These are phyloP conservation scores for Cynaeus angustus DNA, from an alignment of 2,888 invertebrate species.

Conservation along the genomic window DNA sequence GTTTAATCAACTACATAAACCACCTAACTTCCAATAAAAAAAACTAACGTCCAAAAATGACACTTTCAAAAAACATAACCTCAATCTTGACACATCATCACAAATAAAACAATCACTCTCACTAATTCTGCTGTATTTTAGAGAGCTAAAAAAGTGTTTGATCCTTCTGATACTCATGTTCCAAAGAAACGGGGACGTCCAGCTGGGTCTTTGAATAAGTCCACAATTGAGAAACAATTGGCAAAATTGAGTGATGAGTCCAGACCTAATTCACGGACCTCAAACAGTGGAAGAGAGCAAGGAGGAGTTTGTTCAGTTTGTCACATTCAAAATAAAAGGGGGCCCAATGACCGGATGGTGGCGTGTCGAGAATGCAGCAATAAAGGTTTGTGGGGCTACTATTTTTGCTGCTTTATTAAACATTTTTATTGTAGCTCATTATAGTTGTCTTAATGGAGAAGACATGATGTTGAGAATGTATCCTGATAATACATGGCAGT, in stretches of 20 bases:
- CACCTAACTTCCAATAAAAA: not conserved
- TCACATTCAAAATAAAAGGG: slow-evolving; percentile 75
- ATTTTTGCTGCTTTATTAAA: not conserved
- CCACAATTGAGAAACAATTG: slow-evolving; percentile 74
- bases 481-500: slow-evolving; percentile 87
- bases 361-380: slow-evolving; percentile 83
- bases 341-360: slow-evolving; percentile 77
- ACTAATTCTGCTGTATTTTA: slow-evolving; percentile 60
- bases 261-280: slow-evolving; percentile 68
- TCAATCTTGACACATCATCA: slow-evolving; percentile 2
- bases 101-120: slow-evolving; percentile 2
- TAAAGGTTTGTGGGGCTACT: slow-evolving; percentile 73
- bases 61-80: not conserved
- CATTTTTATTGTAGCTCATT: slow-evolving; percentile 74
- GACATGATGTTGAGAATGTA: slow-evolving; percentile 79
- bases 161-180: slow-evolving; percentile 88
- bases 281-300: slow-evolving; percentile 68
- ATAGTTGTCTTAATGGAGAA: slow-evolving; percentile 80
- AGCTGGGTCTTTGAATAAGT: slow-evolving; percentile 77
- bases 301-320: slow-evolving; percentile 79
- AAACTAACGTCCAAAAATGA: not conserved
- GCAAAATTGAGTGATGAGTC: slow-evolving; percentile 63
- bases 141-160: slow-evolving; percentile 90
- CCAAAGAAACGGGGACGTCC: slow-evolving; percentile 83
- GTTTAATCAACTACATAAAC: not conserved